phyloP scores from a whole-genome alignment of 2,113 vertebrate species.

The Bagarius yarrelli region DNA sequence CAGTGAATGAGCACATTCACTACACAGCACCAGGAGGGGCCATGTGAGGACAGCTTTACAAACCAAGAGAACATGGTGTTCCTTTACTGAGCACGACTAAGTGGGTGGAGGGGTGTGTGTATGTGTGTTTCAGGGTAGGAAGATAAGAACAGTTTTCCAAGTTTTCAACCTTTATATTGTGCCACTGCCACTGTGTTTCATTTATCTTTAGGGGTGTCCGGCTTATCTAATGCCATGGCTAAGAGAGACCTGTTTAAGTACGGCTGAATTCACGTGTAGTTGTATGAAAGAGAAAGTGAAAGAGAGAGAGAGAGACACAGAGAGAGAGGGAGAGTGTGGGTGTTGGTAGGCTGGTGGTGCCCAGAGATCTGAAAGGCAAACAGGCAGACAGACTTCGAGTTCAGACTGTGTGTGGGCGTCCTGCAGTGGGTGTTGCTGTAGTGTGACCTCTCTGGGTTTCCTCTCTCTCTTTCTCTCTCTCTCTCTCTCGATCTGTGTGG shows the following conservation, averaged over 20 bases:
- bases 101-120: slow-evolving; percentile 41
- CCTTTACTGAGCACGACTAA: slow-evolving; percentile 47
- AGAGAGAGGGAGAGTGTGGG: slow-evolving; percentile 42
- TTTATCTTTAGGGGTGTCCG: slow-evolving; percentile 5
- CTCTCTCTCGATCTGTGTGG: slow-evolving; percentile 32
- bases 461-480: slow-evolving; percentile 17
- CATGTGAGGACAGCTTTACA: slow-evolving; percentile 56
- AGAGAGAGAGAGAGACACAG: slow-evolving; percentile 36
- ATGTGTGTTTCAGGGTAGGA: slow-evolving; percentile 5
- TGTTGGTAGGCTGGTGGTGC: slow-evolving; percentile 47
- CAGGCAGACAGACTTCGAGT: slow-evolving; percentile 49
- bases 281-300: neutral
- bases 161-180: slow-evolving; percentile 57
- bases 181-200: slow-evolving; percentile 45
- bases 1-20: slow-evolving; percentile 40
- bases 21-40: slow-evolving; percentile 48
- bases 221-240: slow-evolving; percentile 6
- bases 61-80: slow-evolving; percentile 52
- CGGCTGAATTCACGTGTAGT: neutral
- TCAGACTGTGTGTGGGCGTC: slow-evolving; percentile 61
- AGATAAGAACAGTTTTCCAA: slow-evolving; percentile 36
- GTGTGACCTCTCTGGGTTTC: slow-evolving; percentile 43
- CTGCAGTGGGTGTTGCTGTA: slow-evolving; percentile 51
- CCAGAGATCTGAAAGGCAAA: slow-evolving; percentile 47
- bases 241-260: slow-evolving; percentile 29